phyloP scores from a whole-genome alignment of 2,113 vertebrate genomes.

The Galeopterus variegatus region DNA sequence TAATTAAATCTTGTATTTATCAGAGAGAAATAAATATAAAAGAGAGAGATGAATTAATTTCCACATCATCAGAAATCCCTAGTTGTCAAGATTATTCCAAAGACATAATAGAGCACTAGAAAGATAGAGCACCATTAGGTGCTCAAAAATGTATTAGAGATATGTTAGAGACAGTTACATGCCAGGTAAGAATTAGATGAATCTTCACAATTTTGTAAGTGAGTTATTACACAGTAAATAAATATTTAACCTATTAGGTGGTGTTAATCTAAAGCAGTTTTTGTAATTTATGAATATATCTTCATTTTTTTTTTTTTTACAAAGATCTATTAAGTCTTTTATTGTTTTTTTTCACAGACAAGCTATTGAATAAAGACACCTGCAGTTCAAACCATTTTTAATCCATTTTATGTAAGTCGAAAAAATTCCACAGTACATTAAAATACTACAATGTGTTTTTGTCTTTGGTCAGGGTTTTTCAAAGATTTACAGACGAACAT shows the following conservation, averaged over 20 bases:
- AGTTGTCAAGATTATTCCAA: constrained; percentile 49
- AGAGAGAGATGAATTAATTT: constrained; percentile 65
- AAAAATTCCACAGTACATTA: constrained; percentile 17
- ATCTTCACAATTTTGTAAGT: not conserved
- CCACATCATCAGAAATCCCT: constrained; percentile 51
- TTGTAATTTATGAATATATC: not conserved
- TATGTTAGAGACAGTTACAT: too few relatives aligned
- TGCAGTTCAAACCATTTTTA: constrained; percentile 22
- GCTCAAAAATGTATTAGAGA: not conserved
- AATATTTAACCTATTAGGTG: not conserved
- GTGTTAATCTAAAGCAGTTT: not conserved
- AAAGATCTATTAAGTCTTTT: not conserved
- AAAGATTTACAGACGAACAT: constrained; percentile 68
- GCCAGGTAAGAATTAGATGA: not conserved
- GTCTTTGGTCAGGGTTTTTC: constrained; percentile 53
- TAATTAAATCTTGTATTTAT: constrained; percentile 75
- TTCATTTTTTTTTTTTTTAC: not conserved
- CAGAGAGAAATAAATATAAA: constrained; percentile 37
- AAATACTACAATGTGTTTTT: constrained; percentile 57
- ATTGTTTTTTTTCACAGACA: constrained; percentile 37
- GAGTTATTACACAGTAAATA: not conserved
- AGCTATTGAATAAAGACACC: constrained; percentile 41
- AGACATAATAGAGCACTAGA: not conserved
- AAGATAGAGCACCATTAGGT: not conserved
- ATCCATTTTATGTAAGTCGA: constrained; percentile 51